Evolutionary conservation across 2,888 invertebrate genomes (phyloP).

Genomic region (Chaetoderma sp.): DNA sequence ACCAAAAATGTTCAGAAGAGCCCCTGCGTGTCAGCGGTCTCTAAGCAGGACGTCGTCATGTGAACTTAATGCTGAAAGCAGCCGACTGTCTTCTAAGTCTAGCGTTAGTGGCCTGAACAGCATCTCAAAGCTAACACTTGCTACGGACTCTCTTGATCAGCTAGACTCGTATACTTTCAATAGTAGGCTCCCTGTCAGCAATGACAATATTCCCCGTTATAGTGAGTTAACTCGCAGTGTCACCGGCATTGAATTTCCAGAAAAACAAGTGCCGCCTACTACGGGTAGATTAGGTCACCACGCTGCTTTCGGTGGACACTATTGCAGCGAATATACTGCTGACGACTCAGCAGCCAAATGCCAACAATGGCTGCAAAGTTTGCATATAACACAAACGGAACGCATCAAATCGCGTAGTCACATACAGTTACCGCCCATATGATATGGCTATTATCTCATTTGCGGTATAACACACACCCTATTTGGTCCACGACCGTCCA

Average conservation of each 20-base stretch:
- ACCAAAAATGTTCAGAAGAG: not conserved
- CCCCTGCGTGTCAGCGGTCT: not conserved
- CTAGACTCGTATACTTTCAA: not conserved
- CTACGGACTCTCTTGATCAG: not conserved
- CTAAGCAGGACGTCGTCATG: slow-evolving; percentile 5
- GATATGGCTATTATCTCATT: no score
- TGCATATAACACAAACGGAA: slow-evolving; percentile 48
- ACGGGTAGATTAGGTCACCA: no score
- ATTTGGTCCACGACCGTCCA: no score
- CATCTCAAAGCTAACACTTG: no score
- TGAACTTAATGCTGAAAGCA: slow-evolving; percentile 2
- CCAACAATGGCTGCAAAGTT: slow-evolving; percentile 52
- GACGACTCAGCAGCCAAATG: slow-evolving; percentile 38
- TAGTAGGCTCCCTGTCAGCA: not conserved
- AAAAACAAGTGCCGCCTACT: no score
- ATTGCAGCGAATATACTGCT: not conserved
- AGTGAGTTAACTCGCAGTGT: not conserved
- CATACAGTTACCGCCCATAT: slow-evolving; percentile 54
- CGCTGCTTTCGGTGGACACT: not conserved
- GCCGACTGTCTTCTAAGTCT: slow-evolving; percentile 4
- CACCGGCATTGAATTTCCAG: not conserved
- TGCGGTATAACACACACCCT: no score
- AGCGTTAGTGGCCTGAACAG: slow-evolving; percentile 2
- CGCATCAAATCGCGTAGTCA: slow-evolving; percentile 56
- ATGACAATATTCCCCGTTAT: not conserved